A percentile compares a stretch with the other conserved stretches of the same genome.
Evolutionary conservation across 1,140 invertebrate genomes (phyloP).

Genomic region (Laupala kohalensis): DNA sequence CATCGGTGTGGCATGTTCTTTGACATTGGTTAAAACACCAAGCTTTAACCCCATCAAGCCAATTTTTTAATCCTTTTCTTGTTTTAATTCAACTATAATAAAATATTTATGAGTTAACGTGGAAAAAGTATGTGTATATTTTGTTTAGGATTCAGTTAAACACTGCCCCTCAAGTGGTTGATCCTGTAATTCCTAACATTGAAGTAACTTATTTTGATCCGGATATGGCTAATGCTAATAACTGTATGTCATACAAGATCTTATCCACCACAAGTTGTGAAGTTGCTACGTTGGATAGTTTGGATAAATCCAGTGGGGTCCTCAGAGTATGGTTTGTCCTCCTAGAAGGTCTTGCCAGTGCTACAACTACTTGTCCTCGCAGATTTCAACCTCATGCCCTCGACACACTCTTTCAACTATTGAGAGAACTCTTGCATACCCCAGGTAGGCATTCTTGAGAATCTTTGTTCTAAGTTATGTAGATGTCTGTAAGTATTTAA

Average conservation of each 20-base stretch:
- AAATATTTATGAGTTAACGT: too few relatives aligned
- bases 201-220: slow-evolving; percentile 48
- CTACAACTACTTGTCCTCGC: slow-evolving; percentile 63
- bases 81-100: too few relatives aligned
- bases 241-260: slow-evolving; percentile 13
- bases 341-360: slow-evolving; percentile 75
- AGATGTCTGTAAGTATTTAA: too few relatives aligned
- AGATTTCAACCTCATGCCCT: slow-evolving; percentile 75
- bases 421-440: slow-evolving; percentile 57
- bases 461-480: too few relatives aligned
- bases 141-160: slow-evolving; percentile 58
- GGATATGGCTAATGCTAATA: slow-evolving; percentile 14
- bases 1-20: too few relatives aligned
- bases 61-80: too few relatives aligned
- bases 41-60: too few relatives aligned
- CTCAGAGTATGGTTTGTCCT: slow-evolving; percentile 83
- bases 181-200: slow-evolving; percentile 68
- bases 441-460: slow-evolving; percentile 32
- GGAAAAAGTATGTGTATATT: too few relatives aligned
- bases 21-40: too few relatives aligned
- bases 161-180: slow-evolving; percentile 61
- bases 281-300: slow-evolving; percentile 40
- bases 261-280: slow-evolving; percentile 12
- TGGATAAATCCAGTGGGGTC: slow-evolving; percentile 73
- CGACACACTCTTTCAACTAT: slow-evolving; percentile 72